These are phyloP conservation scores for Nannospalax galili DNA, from an alignment of 2,113 vertebrate genomes.

Conservation along the genomic window DNA sequence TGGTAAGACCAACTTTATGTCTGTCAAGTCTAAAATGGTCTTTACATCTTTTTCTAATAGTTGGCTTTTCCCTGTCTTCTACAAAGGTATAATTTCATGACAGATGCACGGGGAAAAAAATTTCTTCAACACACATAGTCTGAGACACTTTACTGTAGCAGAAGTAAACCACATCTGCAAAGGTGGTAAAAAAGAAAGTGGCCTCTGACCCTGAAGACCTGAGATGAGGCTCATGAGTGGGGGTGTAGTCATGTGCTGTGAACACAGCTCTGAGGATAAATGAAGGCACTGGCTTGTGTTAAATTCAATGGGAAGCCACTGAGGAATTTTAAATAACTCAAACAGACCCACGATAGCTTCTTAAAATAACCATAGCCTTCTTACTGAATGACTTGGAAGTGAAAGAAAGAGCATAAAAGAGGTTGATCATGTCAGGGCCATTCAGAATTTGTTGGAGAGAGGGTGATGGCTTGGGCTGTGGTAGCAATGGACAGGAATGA, in stretches of 20 bases:
- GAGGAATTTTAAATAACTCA: slow-evolving; percentile 5
- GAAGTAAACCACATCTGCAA: background rate
- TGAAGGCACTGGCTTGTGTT: background rate
- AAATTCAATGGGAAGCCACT: background rate
- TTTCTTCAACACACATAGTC: background rate
- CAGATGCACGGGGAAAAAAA: background rate
- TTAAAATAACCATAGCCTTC: background rate
- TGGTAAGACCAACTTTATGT: background rate
- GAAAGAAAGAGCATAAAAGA: background rate
- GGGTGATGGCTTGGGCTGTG: background rate
- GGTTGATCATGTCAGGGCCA: background rate
- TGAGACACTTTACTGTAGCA: background rate
- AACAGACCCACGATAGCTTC: background rate
- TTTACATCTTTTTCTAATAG: background rate
- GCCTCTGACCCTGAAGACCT: background rate
- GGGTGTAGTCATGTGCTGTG: background rate
- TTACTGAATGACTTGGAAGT: background rate
- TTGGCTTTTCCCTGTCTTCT: background rate
- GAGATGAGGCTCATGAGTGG: background rate
- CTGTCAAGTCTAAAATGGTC: background rate
- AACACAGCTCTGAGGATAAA: background rate
- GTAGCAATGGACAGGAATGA: background rate
- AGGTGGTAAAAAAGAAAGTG: background rate
- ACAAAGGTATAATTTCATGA: background rate
- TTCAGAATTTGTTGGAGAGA: background rate